Percentiles rank a stretch among this genome's conserved stretches.
Conservation (phyloP, 2,888 invertebrate species). For the Folsomia manolachei region DNA sequence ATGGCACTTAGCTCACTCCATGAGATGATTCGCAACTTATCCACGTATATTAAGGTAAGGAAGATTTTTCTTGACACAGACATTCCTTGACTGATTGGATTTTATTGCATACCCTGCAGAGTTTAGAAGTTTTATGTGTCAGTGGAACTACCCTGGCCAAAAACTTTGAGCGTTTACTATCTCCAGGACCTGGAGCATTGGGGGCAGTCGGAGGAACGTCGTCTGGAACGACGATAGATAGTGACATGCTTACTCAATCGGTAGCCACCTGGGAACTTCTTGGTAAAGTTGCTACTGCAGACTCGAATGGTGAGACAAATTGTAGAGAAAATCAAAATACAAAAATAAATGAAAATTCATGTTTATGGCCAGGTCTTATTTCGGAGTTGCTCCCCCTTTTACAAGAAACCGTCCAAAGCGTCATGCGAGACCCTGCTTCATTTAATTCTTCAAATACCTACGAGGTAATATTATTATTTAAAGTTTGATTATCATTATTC, state of each 20-base stretch:
- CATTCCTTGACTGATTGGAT: too few species aligned
- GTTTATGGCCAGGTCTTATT: conserved; percentile 43
- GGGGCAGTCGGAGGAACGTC: conserved; percentile 41
- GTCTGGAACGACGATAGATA: conserved; percentile 43
- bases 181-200: conserved; percentile 38
- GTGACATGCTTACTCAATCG: conserved; percentile 48
- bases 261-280: conserved; percentile 50
- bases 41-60: conserved; percentile 48
- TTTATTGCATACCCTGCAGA: too few species aligned
- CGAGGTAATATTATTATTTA: conserved; percentile 35
- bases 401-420: conserved; percentile 49
- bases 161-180: conserved; percentile 49
- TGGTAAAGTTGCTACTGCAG: conserved; percentile 10
- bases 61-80: not conserved
- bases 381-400: conserved; percentile 49
- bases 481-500: not conserved
- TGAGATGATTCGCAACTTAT: conserved; percentile 50
- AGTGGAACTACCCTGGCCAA: conserved; percentile 48
- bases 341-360: conserved; percentile 27
- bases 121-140: conserved; percentile 49
- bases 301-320: not conserved
- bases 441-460: conserved; percentile 47
- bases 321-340: not conserved
- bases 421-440: conserved; percentile 49
- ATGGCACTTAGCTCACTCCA: conserved; percentile 48